Conservation (phyloP, 1,140 invertebrate species). For the Branchinecta lindahli region DNA sequence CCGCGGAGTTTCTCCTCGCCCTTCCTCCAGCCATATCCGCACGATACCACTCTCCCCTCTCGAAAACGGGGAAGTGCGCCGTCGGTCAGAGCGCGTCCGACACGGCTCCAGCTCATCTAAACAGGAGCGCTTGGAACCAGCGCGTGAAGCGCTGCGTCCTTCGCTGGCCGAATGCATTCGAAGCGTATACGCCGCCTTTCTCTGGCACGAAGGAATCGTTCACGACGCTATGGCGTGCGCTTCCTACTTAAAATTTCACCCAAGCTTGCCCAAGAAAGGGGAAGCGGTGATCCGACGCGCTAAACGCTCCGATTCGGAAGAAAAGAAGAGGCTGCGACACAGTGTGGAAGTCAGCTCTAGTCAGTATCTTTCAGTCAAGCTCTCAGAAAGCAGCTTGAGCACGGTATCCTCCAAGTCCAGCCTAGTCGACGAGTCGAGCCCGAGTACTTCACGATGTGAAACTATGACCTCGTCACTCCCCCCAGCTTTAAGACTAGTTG, state of each 20-base stretch:
- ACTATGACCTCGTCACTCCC: constrained; percentile 38
- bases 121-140: constrained; percentile 30
- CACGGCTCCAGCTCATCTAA: constrained; percentile 21
- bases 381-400: constrained; percentile 17
- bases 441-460: background rate
- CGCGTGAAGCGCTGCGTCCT: constrained; percentile 73
- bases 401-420: constrained; percentile 11
- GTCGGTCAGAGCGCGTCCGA: constrained; percentile 20
- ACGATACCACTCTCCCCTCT: background rate
- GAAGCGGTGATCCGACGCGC: constrained; percentile 47
- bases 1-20: background rate
- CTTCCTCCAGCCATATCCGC: background rate
- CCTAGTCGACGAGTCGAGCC: constrained; percentile 4
- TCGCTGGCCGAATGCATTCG: constrained; percentile 81
- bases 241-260: constrained; percentile 89
- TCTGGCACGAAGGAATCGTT: constrained; percentile 94
- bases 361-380: constrained; percentile 38
- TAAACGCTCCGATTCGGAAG: constrained; percentile 24
- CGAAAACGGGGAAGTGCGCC: background rate
- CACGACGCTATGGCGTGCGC: constrained; percentile 95
- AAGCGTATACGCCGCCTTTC: constrained; percentile 82
- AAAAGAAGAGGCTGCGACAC: constrained; percentile 50
- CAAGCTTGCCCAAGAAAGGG: constrained; percentile 61
- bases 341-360: constrained; percentile 69
- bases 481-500: constrained; percentile 57